Conservation (phyloP, 2,888 invertebrate genomes). For the Isotomurus palustris region DNA sequence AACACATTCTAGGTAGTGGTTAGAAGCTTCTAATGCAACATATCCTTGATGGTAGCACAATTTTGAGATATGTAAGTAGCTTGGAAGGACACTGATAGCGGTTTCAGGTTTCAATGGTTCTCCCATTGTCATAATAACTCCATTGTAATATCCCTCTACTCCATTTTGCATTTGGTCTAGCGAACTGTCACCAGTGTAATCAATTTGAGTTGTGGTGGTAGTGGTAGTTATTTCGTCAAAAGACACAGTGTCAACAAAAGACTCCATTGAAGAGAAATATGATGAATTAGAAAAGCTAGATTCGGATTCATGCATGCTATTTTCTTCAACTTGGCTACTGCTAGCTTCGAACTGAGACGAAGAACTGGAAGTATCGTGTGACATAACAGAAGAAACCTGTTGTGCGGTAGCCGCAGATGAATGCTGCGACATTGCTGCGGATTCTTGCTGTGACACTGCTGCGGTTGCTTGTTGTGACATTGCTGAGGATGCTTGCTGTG, state of each 20-base stretch:
- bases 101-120: background rate
- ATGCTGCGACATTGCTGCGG: background rate
- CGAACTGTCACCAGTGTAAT: slow-evolving; percentile 22
- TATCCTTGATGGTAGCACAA: background rate
- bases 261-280: slow-evolving; percentile 18
- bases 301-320: background rate
- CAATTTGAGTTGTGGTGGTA: slow-evolving; percentile 2
- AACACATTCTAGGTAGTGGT: slow-evolving; percentile 21
- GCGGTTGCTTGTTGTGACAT: background rate
- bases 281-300: slow-evolving; percentile 10
- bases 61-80: background rate
- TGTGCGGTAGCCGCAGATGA: background rate
- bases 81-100: background rate
- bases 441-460: background rate
- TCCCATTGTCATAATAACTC: slow-evolving; percentile 3
- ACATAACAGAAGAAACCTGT: too few species aligned
- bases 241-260: slow-evolving; percentile 14
- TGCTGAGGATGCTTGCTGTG: background rate
- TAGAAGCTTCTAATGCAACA: slow-evolving; percentile 13
- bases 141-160: background rate
- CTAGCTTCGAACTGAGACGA: background rate
- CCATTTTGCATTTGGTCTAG: slow-evolving; percentile 13
- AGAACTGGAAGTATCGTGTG: too few species aligned
- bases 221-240: slow-evolving; percentile 12
- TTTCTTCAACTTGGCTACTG: background rate